Percentiles rank a stretch among this genome's conserved stretches.
Evolutionary conservation across 2,113 vertebrate genomes (phyloP).

Genomic region (Pelecanus crispus): DNA sequence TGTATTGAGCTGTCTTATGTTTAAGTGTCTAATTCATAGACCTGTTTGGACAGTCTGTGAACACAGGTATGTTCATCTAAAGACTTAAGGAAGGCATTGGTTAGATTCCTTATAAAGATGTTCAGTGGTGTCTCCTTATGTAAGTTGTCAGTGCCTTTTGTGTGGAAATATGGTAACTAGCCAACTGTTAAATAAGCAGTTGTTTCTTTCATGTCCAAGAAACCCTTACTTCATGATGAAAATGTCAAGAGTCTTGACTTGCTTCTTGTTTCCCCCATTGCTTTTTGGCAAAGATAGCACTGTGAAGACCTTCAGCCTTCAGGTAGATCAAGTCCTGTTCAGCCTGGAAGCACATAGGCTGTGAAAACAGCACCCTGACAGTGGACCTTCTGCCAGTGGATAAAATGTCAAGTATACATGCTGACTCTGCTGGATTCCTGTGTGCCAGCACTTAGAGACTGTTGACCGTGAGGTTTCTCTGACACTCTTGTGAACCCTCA

Average conservation of each 20-base stretch:
- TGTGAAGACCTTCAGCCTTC: neutral
- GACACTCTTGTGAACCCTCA: slow-evolving; percentile 34
- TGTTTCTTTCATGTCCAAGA: neutral
- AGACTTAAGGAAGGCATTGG: neutral
- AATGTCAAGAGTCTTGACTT: neutral
- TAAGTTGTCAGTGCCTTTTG: neutral
- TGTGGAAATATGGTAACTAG: neutral
- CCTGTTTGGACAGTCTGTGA: neutral
- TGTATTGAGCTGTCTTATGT: neutral
- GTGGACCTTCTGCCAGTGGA: neutral
- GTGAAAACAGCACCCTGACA: neutral
- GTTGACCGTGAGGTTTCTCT: slow-evolving; percentile 43
- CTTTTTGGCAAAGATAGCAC: neutral
- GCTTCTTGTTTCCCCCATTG: neutral
- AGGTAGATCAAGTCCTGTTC: neutral
- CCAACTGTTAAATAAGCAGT: neutral
- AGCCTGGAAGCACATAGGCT: neutral
- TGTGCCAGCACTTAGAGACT: slow-evolving; percentile 5
- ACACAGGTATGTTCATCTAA: neutral
- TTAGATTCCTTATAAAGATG: neutral
- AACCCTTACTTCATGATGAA: neutral
- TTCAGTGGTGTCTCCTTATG: neutral
- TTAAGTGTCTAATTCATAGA: neutral
- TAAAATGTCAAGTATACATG: neutral
- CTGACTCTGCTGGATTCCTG: slow-evolving; percentile 3